phyloP scores from a whole-genome alignment of 2,888 invertebrate species.

The Tupiocoris notatus region DNA sequence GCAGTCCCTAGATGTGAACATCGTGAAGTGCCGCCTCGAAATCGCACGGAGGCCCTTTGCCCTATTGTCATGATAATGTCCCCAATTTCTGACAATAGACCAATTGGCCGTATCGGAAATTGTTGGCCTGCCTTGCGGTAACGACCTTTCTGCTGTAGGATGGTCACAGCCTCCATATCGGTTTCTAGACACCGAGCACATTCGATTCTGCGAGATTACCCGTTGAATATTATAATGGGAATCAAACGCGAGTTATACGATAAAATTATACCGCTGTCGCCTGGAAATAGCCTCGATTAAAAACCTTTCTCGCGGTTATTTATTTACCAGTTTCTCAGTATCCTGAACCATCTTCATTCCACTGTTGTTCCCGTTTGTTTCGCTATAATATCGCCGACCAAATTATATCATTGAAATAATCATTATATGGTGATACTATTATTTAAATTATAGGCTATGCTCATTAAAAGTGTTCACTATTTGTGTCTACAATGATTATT shows the following conservation, averaged over 20 bases:
- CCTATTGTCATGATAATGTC: constrained; percentile 32
- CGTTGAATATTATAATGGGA: background rate
- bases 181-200: background rate
- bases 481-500: too few species aligned
- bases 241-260: background rate
- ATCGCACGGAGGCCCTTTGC: background rate
- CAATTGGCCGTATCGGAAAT: constrained; percentile 36
- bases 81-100: constrained; percentile 36
- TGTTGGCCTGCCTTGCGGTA: background rate
- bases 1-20: background rate
- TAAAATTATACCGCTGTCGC: background rate
- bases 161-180: background rate
- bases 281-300: background rate
- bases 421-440: too few species aligned
- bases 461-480: too few species aligned
- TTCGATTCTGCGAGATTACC: background rate
- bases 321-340: too few species aligned
- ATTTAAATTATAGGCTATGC: too few species aligned
- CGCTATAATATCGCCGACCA: too few species aligned
- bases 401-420: too few species aligned
- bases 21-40: background rate
- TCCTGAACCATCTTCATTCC: too few species aligned
- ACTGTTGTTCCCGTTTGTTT: too few species aligned
- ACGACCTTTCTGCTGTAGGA: background rate
- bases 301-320: background rate